A percentile compares a stretch with the other conserved stretches of the same genome.
Evolutionary conservation across 2,113 vertebrate genomes (phyloP).

Genomic region (Lycaon pictus): DNA sequence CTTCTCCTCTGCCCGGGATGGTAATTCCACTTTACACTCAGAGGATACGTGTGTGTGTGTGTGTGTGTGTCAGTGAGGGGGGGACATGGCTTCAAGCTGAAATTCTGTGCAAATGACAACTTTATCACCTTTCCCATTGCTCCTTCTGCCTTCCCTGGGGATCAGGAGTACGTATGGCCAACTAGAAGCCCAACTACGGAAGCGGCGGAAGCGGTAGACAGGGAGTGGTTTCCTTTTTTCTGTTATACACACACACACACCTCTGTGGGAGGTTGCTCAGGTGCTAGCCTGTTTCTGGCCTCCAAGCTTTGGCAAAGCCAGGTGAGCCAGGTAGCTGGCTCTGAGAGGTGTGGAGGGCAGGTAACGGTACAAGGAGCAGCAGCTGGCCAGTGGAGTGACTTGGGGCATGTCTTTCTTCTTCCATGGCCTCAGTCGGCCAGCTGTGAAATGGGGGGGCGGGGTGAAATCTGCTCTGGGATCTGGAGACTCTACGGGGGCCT

Average conservation of each 20-base stretch:
- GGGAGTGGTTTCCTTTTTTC: not conserved
- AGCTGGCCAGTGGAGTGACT: not conserved
- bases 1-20: not conserved
- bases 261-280: not conserved
- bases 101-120: not conserved
- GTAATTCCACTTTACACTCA: not conserved
- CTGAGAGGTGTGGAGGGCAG: no score
- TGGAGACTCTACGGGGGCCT: rapidly evolving
- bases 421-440: not conserved
- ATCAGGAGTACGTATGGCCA: not conserved
- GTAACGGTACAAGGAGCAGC: rapidly evolving
- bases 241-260: not conserved
- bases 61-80: no score
- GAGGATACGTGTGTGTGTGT: not conserved
- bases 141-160: not conserved
- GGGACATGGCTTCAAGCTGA: rapidly evolving
- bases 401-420: not conserved
- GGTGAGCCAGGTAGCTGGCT: not conserved
- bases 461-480: not conserved
- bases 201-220: not conserved
- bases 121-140: rapidly evolving
- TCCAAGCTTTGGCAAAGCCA: not conserved
- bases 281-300: not conserved
- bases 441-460: no score
- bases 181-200: not conserved